Evolutionary conservation across 2,113 vertebrate species (phyloP).

Genomic region (Hemiprocne comata): DNA sequence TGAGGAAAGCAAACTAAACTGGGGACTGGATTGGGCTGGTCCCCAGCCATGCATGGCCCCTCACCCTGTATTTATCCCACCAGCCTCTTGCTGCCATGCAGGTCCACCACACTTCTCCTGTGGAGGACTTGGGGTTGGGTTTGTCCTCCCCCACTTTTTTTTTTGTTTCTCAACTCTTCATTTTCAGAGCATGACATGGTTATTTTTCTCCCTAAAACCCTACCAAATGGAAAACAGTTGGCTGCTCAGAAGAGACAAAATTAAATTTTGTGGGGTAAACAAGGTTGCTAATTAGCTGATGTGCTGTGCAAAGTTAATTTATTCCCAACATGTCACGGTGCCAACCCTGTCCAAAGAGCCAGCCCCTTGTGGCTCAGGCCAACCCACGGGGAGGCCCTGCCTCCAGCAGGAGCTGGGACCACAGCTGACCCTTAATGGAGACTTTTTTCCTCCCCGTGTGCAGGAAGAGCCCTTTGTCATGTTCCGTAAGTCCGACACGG

Average conservation of each 20-base stretch:
- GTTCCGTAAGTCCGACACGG: constrained; percentile 96
- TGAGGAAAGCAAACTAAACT: not conserved
- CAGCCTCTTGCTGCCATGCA: not conserved
- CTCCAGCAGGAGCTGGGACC: not conserved
- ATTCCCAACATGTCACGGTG: not conserved
- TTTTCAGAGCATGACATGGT: constrained; percentile 41
- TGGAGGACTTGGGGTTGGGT: rapidly evolving
- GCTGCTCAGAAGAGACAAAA: constrained; percentile 62
- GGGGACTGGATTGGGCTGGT: not conserved
- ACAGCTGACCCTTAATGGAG: not conserved
- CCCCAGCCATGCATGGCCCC: not conserved
- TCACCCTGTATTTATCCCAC: not conserved
- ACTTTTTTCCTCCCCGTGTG: not conserved
- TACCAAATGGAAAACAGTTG: constrained; percentile 59
- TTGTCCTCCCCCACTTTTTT: not conserved
- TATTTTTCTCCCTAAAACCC: constrained; percentile 48
- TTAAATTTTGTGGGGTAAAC: constrained; percentile 62
- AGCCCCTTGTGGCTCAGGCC: not conserved
- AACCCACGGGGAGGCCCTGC: not conserved
- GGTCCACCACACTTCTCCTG: rapidly evolving
- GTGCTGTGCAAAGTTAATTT: constrained; percentile 39
- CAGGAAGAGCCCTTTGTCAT: constrained; percentile 98
- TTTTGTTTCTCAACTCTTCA: not conserved
- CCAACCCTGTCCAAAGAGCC: not conserved
- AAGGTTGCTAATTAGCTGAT: constrained; percentile 62